phyloP scores from a whole-genome alignment of 1,140 invertebrate genomes.

The Ylistrum balloti region DNA sequence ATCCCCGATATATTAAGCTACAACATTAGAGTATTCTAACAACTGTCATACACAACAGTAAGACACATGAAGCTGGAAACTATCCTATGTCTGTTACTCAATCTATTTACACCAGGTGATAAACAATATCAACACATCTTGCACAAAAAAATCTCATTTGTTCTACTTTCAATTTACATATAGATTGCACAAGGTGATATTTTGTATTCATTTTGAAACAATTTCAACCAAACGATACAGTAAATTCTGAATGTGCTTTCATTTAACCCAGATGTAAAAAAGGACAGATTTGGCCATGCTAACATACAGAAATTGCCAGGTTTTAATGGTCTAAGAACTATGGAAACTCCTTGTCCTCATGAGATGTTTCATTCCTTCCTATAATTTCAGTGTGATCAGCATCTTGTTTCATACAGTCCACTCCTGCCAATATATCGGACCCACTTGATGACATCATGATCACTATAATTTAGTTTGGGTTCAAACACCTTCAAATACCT shows the following conservation, averaged over 20 bases:
- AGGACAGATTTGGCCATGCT: not conserved
- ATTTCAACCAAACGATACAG: not conserved
- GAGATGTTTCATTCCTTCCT: slow-evolving; percentile 27
- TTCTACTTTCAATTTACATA: slow-evolving; percentile 29
- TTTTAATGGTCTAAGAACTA: not conserved
- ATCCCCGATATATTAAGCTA: slow-evolving; percentile 8
- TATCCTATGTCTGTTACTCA: slow-evolving; percentile 11
- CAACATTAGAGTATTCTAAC: slow-evolving; percentile 35
- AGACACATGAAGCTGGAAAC: slow-evolving; percentile 15
- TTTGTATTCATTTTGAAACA: not conserved
- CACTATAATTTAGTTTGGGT: slow-evolving; percentile 99
- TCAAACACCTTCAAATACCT: slow-evolving; percentile 99
- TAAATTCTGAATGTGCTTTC: not conserved
- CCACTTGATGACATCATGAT: slow-evolving; percentile 99
- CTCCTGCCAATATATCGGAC: slow-evolving; percentile 99
- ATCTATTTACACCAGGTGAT: not conserved
- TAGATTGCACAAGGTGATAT: slow-evolving; percentile 34
- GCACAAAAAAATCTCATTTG: slow-evolving; percentile 38
- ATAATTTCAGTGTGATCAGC: slow-evolving; percentile 81
- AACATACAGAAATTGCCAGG: not conserved
- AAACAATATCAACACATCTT: slow-evolving; percentile 10
- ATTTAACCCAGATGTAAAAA: not conserved
- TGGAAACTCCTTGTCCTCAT: not conserved
- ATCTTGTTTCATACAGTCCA: slow-evolving; percentile 99
- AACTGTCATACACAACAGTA: slow-evolving; percentile 34